A percentile compares a stretch with the other conserved stretches of the same genome.
These are phyloP conservation scores for Macropus fuliginosus DNA, from an alignment of 2,797 vertebrate genomes.

Conservation along the genomic window DNA sequence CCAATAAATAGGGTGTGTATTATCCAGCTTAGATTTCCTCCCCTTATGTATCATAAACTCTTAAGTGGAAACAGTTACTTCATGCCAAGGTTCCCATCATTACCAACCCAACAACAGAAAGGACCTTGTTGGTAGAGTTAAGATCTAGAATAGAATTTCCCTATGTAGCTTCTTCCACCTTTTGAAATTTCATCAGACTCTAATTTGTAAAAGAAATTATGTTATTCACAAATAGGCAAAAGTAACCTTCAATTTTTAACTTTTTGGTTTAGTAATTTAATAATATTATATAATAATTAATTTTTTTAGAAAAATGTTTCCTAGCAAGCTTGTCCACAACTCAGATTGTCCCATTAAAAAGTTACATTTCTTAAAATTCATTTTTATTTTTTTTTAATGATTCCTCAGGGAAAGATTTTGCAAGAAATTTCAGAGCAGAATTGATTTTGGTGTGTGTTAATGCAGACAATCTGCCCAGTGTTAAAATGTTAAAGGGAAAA, in stretches of 20 bases:
- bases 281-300: neutral
- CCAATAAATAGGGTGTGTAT: neutral
- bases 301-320: slow-evolving; percentile 17
- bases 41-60: neutral
- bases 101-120: neutral
- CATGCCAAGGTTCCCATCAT: neutral
- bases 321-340: neutral
- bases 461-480: slow-evolving; percentile 82
- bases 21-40: neutral
- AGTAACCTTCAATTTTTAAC: slow-evolving; percentile 9
- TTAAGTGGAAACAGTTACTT: neutral
- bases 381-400: slow-evolving; percentile 63
- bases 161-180: neutral
- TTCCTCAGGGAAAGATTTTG: slow-evolving; percentile 74
- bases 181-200: neutral
- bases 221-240: slow-evolving; percentile 2
- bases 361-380: slow-evolving; percentile 47
- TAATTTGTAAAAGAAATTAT: slow-evolving; percentile 48
- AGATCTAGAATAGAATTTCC: neutral
- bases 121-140: neutral
- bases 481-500: slow-evolving; percentile 80
- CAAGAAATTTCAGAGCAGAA: slow-evolving; percentile 78
- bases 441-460: slow-evolving; percentile 81
- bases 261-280: neutral
- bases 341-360: slow-evolving; percentile 17